Conservation (phyloP, 2,113 vertebrate species). For the Periophthalmodon schlosseri region DNA sequence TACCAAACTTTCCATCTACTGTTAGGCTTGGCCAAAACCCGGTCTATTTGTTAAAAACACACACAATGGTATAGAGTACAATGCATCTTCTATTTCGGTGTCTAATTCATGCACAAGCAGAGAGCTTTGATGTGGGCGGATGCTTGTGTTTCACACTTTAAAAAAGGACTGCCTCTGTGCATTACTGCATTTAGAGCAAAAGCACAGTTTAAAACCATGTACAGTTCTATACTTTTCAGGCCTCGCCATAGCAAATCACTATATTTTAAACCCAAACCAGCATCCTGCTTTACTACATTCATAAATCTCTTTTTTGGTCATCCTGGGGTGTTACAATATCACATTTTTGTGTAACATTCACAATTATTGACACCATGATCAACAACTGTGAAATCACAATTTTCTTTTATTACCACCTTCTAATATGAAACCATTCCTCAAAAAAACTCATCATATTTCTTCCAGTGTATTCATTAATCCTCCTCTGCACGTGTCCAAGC, state of each 20-base stretch:
- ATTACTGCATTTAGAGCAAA: conserved; percentile 4
- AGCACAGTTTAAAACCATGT: neutral
- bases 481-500: neutral
- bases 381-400: too few relatives aligned
- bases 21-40: neutral
- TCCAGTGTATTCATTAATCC: neutral
- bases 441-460: neutral
- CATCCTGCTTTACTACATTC: too few relatives aligned
- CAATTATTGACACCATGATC: too few relatives aligned
- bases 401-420: too few relatives aligned
- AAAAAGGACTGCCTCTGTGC: conserved; percentile 6
- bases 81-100: neutral
- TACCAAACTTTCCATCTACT: neutral
- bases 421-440: too few relatives aligned
- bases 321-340: too few relatives aligned
- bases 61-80: neutral
- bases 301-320: neutral
- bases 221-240: neutral
- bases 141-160: conserved; percentile 13
- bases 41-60: neutral
- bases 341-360: too few relatives aligned
- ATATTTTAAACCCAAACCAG: too few relatives aligned
- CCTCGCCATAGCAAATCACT: too few relatives aligned
- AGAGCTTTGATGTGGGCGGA: conserved; percentile 18
- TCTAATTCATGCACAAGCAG: conserved; percentile 13